Evolutionary conservation across 2,797 vertebrate species (phyloP).

Genomic region (Melanotaenia nigrans): DNA sequence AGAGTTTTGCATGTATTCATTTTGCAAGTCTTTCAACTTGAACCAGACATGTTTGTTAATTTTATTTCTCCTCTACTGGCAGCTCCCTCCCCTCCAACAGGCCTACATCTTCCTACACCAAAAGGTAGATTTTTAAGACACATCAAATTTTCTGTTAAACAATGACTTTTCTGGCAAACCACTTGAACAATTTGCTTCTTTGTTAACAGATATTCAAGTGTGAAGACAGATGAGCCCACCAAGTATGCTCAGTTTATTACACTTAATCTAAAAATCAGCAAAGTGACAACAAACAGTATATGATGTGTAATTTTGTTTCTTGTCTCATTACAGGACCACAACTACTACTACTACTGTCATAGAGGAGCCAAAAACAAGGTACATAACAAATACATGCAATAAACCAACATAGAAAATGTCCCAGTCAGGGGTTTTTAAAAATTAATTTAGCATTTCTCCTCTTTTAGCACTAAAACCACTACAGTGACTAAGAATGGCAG

Average conservation of each 20-base stretch:
- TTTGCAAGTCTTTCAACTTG: not conserved
- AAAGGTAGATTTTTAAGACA: conserved; percentile 53
- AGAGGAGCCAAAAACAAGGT: conserved; percentile 69
- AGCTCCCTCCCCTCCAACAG: conserved; percentile 45
- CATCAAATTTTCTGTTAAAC: not conserved
- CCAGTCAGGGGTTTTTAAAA: not conserved
- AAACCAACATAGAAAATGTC: conserved; percentile 6
- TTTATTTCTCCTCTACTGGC: conserved; percentile 7
- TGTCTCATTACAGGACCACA: conserved; percentile 34
- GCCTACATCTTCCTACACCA: conserved; percentile 38
- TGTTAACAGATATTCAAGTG: conserved; percentile 45
- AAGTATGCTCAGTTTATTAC: conserved; percentile 35
- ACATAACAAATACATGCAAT: conserved; percentile 2
- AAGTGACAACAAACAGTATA: not conserved
- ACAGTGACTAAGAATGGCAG: conserved; percentile 59
- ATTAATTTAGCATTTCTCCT: not conserved
- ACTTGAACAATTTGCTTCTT: conserved; percentile 14
- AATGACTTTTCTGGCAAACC: not conserved
- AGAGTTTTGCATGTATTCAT: not conserved
- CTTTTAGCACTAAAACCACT: conserved; percentile 68
- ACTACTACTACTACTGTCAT: conserved; percentile 11
- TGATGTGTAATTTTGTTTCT: conserved; percentile 23
- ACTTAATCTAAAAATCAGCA: conserved; percentile 1
- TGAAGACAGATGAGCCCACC: conserved; percentile 39
- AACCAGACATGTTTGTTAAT: not conserved